Base-by-base conservation (phyloP, 2,888 invertebrate species). In the Athrips mouffetella region DNA sequence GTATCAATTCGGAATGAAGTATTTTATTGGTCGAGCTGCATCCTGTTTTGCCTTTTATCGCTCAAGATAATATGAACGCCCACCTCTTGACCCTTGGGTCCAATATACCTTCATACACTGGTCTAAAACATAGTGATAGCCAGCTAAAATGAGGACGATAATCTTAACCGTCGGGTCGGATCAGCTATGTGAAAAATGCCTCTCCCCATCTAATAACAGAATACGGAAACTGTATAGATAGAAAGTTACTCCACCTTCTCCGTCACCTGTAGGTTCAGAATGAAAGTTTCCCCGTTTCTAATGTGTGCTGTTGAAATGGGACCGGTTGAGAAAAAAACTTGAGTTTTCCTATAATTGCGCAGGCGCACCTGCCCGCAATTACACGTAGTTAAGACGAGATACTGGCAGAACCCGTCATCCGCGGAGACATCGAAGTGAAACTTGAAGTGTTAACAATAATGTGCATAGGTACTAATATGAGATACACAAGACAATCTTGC, bases 291-390 rank as follows among this genome's bases (percentile, higher is more conserved):
- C 45, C 58, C 47, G 56, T 53, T 58, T 58, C 47, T 55, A 53
- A 46, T 47, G 50, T 47, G 50, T 45, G 45, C 48, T 49, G 51
- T 52, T 51, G 55, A 44, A 59, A 52, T 45, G 54, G 57, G 47
- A 47, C 52, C 49, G 48, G 55, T 57, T 53, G 45, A 49, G 50
- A 51, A 54, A 59, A 63, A 61, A 67, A 63, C 58, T 51, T 48
- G 59, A 62, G 57, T 63, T 71, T 67, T 65, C 62, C 62, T 62
- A 62, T 70, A 73, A 71, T 68, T 63, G 67, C 61, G 52, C 63
- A 49, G 62, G 62, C 64, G 68, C 80, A 81, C 78, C 79, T 80
- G 77, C 67, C 58, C 56, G 65, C 66, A 77, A 78, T 78, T 76
- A 73, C 64, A 71, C 58, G 62, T 59, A 73, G 64, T 73, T 70